Evolutionary conservation across 2,888 invertebrate genomes (phyloP).

Genomic region (Bugula neritina): DNA sequence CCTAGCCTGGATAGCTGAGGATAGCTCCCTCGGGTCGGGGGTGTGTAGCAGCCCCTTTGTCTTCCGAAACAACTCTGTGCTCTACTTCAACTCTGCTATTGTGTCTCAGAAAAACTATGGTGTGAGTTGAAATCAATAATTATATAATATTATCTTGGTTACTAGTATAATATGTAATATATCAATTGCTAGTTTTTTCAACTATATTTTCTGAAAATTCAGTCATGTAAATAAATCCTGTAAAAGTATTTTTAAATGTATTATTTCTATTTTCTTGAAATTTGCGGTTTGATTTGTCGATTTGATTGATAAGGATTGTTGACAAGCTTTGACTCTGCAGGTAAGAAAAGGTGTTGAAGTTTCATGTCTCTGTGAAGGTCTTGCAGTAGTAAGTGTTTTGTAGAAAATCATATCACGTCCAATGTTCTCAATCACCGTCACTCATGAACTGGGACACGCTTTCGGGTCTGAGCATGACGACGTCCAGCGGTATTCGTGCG

Average conservation of each 20-base stretch:
- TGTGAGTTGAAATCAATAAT: background rate
- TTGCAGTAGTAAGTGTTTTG: too few relatives aligned
- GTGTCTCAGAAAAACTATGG: slow-evolving; percentile 34
- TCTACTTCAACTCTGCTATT: slow-evolving; percentile 39
- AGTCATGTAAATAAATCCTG: too few relatives aligned
- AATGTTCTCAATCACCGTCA: slow-evolving; percentile 34
- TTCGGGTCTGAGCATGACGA: slow-evolving; percentile 43
- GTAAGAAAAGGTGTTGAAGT: too few relatives aligned
- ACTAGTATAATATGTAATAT: background rate
- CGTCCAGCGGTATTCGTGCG: slow-evolving; percentile 30
- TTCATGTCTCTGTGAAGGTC: too few relatives aligned
- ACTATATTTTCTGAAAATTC: background rate
- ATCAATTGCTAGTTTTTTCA: background rate
- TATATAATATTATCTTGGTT: background rate
- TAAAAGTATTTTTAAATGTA: too few relatives aligned
- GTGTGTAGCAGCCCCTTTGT: slow-evolving; percentile 35
- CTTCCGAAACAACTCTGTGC: slow-evolving; percentile 26
- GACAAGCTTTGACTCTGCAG: too few relatives aligned
- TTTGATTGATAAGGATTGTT: too few relatives aligned
- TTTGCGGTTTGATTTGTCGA: too few relatives aligned
- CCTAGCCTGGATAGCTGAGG: slow-evolving; percentile 40
- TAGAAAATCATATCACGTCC: slow-evolving; percentile 32
- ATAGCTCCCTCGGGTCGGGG: slow-evolving; percentile 39
- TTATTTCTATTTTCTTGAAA: too few relatives aligned
- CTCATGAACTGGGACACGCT: slow-evolving; percentile 45